Conservation (phyloP, 2,113 vertebrate genomes). For the Archilochus colubris region DNA sequence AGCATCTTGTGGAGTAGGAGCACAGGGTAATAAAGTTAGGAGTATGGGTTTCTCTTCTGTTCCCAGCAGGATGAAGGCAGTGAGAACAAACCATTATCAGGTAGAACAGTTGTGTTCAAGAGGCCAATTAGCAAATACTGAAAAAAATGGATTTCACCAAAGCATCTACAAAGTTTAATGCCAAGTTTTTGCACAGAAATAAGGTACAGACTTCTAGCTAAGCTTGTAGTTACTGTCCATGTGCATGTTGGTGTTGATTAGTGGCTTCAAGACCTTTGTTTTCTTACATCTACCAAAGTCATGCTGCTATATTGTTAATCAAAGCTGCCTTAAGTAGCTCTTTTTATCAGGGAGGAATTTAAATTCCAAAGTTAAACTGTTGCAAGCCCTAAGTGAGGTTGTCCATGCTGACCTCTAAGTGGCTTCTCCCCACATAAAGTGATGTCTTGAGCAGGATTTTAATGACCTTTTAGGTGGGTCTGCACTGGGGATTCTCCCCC, state of each 20-base stretch:
- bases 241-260: not conserved
- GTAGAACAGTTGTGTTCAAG: not conserved
- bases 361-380: not conserved
- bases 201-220: not conserved
- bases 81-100: not conserved
- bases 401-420: not conserved
- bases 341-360: not conserved
- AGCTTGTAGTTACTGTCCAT: not conserved
- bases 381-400: not conserved
- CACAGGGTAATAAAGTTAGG: not conserved
- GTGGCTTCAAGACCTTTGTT: not conserved
- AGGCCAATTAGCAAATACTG: not conserved
- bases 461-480: not conserved
- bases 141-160: not conserved
- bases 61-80: not conserved
- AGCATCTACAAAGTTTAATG: not conserved
- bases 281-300: not conserved
- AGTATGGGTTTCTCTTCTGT: not conserved
- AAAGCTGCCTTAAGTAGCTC: not conserved
- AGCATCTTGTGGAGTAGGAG: not conserved
- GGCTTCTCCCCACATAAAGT: not conserved
- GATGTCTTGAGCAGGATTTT: not conserved
- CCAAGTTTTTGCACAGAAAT: not conserved
- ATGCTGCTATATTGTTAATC: not conserved
- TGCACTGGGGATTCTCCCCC: not conserved